phyloP scores from a whole-genome alignment of 2,113 vertebrate genomes.

The Phyllopteryx taeniolatus region DNA sequence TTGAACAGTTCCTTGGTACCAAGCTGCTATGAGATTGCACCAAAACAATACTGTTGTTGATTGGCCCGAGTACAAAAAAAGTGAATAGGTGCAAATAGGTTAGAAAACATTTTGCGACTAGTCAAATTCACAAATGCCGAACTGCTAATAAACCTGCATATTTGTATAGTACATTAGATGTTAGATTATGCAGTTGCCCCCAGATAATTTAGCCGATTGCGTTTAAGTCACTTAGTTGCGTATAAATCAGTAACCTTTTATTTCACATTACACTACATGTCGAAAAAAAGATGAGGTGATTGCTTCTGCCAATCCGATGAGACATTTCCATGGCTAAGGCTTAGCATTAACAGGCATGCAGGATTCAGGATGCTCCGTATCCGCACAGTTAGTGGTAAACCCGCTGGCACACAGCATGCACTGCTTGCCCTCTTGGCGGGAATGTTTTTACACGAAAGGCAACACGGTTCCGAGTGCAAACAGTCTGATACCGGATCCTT shows the following conservation, averaged over 20 bases:
- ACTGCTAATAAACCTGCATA: too few species aligned
- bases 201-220: too few species aligned
- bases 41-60: too few species aligned
- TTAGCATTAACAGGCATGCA: conserved; percentile 66
- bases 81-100: too few species aligned
- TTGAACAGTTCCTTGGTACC: background rate
- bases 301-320: conserved; percentile 33
- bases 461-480: conserved; percentile 56
- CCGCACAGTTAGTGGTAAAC: conserved; percentile 35
- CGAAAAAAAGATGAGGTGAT: background rate
- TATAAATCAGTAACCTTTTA: background rate
- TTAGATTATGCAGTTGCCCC: background rate
- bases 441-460: conserved; percentile 51
- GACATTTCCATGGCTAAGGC: conserved; percentile 66
- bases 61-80: too few species aligned
- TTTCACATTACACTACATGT: too few species aligned
- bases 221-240: background rate
- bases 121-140: background rate
- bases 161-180: too few species aligned
- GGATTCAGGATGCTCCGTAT: conserved; percentile 72
- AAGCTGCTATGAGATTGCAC: too few species aligned
- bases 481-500: conserved; percentile 57
- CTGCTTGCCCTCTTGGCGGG: conserved; percentile 11
- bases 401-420: conserved; percentile 23
- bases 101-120: too few species aligned